Base-by-base conservation (phyloP, 2,888 invertebrate genomes). In the Apotomis capreana region DNA sequence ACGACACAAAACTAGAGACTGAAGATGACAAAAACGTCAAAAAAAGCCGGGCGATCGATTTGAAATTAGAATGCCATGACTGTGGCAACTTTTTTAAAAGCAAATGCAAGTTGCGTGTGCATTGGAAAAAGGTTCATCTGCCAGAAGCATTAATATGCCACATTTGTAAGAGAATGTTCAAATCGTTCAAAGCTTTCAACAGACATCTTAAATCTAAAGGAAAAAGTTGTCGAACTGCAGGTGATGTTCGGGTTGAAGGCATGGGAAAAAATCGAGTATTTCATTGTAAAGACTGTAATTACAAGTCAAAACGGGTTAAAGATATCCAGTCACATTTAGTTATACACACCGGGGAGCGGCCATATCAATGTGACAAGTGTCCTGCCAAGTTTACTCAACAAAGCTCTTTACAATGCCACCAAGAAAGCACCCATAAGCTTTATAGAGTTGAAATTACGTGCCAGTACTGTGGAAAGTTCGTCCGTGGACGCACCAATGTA, bases 391-490 rank as follows among this genome's bases (percentile, higher is more conserved):
- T 84, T 49, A 84, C 88, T 0, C 92, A 92, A 69, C 80, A 79
- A 0, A 82, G 86, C 37, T 85, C 89, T 0, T 77, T 91, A 0
- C 81, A 85, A 51, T 74, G 78, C 0, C 92, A 92, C 69, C 83
- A 83, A 70, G 91, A 91, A 76, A 49, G 73, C 0, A 74, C 75
- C 0, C 92, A 92, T 68, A 83, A 87, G 12, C 77, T 82, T 0
- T 86, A 81, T 52, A 76, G 76, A 55, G 71, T 80, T 2, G 85
- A 88, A 77, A 79, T 83, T 4, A 88, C 88, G 2, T 92, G 92
- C 70, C 85, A 89, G 5, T 82, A 80, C 26, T 92, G 92, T 60
- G 92, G 92, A 0, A 90, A 89, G 78, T 74, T 78, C 58, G 69
- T 91, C 0, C 82, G 79, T 74, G 89, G 91, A 0, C 83, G 90